Conservation (phyloP, 2,113 vertebrate species). For the Ceyx melanurus region DNA sequence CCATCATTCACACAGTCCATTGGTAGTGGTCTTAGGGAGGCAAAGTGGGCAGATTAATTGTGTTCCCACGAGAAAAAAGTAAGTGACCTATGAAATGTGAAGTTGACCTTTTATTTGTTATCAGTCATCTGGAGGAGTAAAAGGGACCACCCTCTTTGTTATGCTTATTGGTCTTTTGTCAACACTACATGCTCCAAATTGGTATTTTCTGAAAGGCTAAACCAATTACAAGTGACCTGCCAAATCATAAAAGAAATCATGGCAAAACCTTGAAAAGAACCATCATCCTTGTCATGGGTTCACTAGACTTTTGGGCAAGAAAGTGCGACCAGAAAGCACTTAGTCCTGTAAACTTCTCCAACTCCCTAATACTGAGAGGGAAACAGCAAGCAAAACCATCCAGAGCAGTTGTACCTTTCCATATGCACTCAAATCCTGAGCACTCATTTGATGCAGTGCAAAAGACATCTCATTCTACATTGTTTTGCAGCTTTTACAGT, state of each 20-base stretch:
- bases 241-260: slow-evolving; percentile 21
- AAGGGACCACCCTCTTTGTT: slow-evolving; percentile 71
- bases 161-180: slow-evolving; percentile 65
- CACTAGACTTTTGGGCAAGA: neutral
- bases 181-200: slow-evolving; percentile 61
- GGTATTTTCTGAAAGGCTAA: slow-evolving; percentile 66
- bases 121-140: slow-evolving; percentile 62
- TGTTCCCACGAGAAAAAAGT: slow-evolving; percentile 63
- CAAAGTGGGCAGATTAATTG: slow-evolving; percentile 38
- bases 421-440: neutral
- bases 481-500: neutral
- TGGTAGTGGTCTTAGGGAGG: slow-evolving; percentile 38
- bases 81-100: slow-evolving; percentile 77
- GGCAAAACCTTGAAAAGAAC: neutral
- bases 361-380: neutral
- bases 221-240: slow-evolving; percentile 58
- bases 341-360: neutral
- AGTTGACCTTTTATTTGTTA: slow-evolving; percentile 76
- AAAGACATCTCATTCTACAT: neutral
- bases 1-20: slow-evolving; percentile 60
- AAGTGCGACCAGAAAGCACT: neutral
- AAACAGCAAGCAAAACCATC: neutral
- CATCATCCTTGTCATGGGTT: neutral
- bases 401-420: neutral
- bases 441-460: neutral